A percentile compares a stretch with the other conserved stretches of the same genome.
phyloP scores from a whole-genome alignment of 2,797 vertebrate species.

The Myotis myotis region DNA sequence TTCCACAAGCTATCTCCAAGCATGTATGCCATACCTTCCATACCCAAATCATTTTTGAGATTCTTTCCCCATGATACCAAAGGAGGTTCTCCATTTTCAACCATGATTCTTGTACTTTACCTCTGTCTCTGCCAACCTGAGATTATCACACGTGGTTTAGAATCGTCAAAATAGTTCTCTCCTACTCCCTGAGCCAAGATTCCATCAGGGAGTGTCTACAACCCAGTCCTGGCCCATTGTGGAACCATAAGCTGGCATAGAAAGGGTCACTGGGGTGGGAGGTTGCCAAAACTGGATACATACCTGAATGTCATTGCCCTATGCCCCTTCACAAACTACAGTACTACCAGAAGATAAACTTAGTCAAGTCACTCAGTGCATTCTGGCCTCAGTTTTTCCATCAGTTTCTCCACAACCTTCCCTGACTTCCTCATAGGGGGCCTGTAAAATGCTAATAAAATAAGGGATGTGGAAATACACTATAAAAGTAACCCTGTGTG shows the following conservation, averaged over 20 bases:
- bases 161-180: neutral
- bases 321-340: neutral
- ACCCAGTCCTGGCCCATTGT: neutral
- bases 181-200: neutral
- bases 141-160: neutral
- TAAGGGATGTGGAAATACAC: neutral
- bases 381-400: neutral
- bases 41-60: neutral
- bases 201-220: neutral
- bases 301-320: neutral
- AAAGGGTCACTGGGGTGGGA: neutral
- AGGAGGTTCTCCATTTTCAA: constrained; percentile 27
- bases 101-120: neutral
- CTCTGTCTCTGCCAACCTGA: constrained; percentile 9
- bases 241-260: neutral
- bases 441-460: neutral
- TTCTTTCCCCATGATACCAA: neutral
- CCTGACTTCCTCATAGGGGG: neutral
- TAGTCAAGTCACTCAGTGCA: neutral
- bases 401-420: neutral
- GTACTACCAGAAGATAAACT: neutral
- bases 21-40: neutral
- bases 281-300: neutral
- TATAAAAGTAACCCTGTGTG: neutral
- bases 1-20: neutral